Evolutionary conservation across 2,113 vertebrate genomes (phyloP), one percentile per base, ranked within the genome.

Genomic region (Caretta caretta): DNA sequence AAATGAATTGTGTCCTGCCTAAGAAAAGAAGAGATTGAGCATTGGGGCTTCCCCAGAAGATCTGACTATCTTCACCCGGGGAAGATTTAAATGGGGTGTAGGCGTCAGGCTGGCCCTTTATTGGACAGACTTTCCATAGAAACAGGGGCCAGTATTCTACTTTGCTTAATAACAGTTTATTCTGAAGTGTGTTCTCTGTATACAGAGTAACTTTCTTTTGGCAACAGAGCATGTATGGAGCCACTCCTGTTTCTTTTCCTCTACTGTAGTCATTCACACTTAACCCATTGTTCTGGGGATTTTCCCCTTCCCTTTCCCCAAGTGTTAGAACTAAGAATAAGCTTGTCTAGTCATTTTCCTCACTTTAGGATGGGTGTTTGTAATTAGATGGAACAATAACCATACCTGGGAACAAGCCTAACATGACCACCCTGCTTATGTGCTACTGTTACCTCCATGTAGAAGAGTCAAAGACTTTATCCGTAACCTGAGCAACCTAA

Each of bases 161-260:
- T 89, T 94, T 91, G 89, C 86, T 95, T 92, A 86, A 62, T 75
- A 35, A 83, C 72, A n/a, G 38, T 75, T 84, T 85, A 46, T 65
- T 86, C 80, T 94, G 93, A 69, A 89, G 38, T 14, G 17, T n/a
- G 29, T 62, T 83, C 49, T 89, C 42, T 12, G 29, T 14, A 24
- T 57, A 78, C 90, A 85, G 89, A 95, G 95, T 80, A 87, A 80
- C 80, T 90, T 93, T 56, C 82, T 94, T 83, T 83, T 50, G 20
- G 46, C 79, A 80, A 89, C 89, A 86, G 5, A 42, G 49, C 56
- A 76, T 46, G 48, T 19, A 17, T 0, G 1, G 87, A 93, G 84
- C 46, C 82, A 42, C 8, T n/a, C 85, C 69, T 87, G 17, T 85
- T 90, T 89, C 93, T 79, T 93, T 94, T 86, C 53, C 89, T 84